Percentiles rank a stretch among this genome's conserved stretches.
Evolutionary conservation across 2,797 vertebrate species (phyloP).

Genomic region (Sarcophilus harrisii): DNA sequence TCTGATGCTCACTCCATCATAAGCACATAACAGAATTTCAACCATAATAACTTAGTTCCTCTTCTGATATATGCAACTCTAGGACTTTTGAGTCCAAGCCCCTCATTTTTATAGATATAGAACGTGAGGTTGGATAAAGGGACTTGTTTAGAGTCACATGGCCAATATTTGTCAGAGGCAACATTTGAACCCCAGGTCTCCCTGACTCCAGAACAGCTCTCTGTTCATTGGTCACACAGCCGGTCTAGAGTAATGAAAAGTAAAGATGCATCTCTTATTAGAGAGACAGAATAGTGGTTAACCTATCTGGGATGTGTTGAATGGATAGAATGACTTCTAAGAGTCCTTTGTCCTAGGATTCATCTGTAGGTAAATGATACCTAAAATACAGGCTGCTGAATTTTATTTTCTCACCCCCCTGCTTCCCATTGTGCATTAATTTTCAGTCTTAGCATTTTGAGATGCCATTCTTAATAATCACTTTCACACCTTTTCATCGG

Average conservation of each 20-base stretch:
- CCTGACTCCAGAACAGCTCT: not conserved
- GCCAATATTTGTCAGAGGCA: not conserved
- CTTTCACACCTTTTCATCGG: constrained; percentile 23
- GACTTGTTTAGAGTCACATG: not conserved
- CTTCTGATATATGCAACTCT: not conserved
- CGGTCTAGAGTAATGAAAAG: not conserved
- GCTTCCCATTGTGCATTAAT: not conserved
- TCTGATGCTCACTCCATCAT: not conserved
- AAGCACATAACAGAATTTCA: not conserved
- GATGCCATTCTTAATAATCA: constrained; percentile 47
- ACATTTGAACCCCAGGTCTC: not conserved
- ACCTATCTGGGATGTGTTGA: not conserved
- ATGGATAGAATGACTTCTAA: constrained; percentile 37
- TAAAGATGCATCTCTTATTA: not conserved
- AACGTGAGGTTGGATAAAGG: not conserved
- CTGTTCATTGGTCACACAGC: not conserved
- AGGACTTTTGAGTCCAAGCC: not conserved
- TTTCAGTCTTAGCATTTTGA: constrained; percentile 24
- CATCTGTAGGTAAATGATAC: not conserved
- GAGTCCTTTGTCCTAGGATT: constrained; percentile 23
- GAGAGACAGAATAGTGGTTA: not conserved
- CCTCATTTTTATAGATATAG: not conserved
- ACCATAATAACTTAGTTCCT: not conserved
- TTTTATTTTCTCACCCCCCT: constrained; percentile 16
- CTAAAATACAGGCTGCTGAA: constrained; percentile 1